Percentiles rank a stretch among this genome's conserved stretches.
Conservation (phyloP, 2,797 vertebrate species). For the Oryzias sinensis region DNA sequence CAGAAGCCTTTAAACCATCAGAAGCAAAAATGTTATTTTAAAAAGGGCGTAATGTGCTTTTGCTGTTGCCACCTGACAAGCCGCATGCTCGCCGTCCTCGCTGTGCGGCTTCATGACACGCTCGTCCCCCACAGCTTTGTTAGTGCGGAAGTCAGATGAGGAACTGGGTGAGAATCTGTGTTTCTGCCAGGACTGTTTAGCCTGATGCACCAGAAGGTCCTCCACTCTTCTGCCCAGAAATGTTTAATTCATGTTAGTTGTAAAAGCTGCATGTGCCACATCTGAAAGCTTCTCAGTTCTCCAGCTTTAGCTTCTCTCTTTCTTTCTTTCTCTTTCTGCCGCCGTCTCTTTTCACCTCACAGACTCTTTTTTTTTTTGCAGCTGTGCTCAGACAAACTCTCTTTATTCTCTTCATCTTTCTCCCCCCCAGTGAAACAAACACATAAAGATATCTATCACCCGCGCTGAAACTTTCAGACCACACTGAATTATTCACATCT, state of each 20-base stretch:
- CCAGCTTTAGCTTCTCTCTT: constrained; percentile 2
- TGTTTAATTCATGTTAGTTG: constrained; percentile 75
- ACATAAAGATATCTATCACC: constrained; percentile 52
- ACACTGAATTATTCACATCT: constrained; percentile 76
- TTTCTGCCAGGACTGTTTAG: constrained; percentile 72
- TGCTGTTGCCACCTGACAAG: constrained; percentile 51
- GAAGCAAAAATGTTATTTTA: constrained; percentile 2
- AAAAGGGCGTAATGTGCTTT: constrained; percentile 62
- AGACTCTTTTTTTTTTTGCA: constrained; percentile 9
- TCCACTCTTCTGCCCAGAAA: constrained; percentile 35
- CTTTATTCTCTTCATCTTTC: constrained; percentile 54
- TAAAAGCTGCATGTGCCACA: constrained; percentile 59
- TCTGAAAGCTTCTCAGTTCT: constrained; percentile 46
- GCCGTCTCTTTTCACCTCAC: constrained; percentile 14
- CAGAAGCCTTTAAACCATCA: constrained; percentile 25
- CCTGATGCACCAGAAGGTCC: constrained; percentile 46
- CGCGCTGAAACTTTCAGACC: constrained; percentile 63
- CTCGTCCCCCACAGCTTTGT: constrained; percentile 43
- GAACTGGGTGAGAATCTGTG: constrained; percentile 65
- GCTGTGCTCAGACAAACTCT: constrained; percentile 33
- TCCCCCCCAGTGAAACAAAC: constrained; percentile 55
- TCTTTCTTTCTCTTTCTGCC: not conserved
- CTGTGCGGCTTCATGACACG: constrained; percentile 39
- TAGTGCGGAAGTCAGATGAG: constrained; percentile 36
- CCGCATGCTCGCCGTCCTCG: constrained; percentile 39